Evolutionary conservation across 2,888 invertebrate genomes (phyloP).

Genomic region (Hirtodrosophila trivittata): DNA sequence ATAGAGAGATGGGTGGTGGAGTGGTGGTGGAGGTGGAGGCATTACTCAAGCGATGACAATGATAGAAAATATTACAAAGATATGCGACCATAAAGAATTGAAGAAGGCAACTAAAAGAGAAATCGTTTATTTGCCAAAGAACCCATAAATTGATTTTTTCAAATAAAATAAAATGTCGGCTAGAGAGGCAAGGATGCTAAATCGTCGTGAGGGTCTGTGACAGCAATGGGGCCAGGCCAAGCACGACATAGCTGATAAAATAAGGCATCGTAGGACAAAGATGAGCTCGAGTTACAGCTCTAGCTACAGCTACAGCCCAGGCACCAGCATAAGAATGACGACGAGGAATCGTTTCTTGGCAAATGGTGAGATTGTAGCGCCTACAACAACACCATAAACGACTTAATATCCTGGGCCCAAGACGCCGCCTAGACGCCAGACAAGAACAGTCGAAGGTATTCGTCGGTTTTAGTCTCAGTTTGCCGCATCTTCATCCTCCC

Average conservation of each 20-base stretch:
- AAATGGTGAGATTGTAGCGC: slow-evolving; percentile 50
- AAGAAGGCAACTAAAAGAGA: slow-evolving; percentile 79
- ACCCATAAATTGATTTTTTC: slow-evolving; percentile 80
- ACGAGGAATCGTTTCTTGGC: slow-evolving; percentile 17
- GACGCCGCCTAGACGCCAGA: slow-evolving; percentile 70
- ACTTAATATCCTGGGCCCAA: slow-evolving; percentile 42
- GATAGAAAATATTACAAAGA: slow-evolving; percentile 80
- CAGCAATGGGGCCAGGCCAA: slow-evolving; percentile 11
- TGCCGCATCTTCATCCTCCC: slow-evolving; percentile 29
- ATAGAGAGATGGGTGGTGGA: neutral
- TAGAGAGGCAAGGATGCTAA: slow-evolving; percentile 28
- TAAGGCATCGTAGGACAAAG: slow-evolving; percentile 44
- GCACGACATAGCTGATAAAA: slow-evolving; percentile 37
- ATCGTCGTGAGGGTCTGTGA: too few species aligned
- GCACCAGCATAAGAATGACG: slow-evolving; percentile 3
- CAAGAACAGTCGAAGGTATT: slow-evolving; percentile 38
- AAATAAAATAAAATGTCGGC: slow-evolving; percentile 80
- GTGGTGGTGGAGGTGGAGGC: slow-evolving; percentile 4
- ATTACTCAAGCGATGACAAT: slow-evolving; percentile 73
- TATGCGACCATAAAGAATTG: slow-evolving; percentile 77
- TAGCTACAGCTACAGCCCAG: slow-evolving; percentile 1
- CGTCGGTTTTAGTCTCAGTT: slow-evolving; percentile 31
- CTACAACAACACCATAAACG: slow-evolving; percentile 51
- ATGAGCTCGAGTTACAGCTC: slow-evolving; percentile 42
- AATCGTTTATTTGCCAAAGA: slow-evolving; percentile 81